phyloP scores from a whole-genome alignment of 2,113 vertebrate genomes.

The Mola mola region DNA sequence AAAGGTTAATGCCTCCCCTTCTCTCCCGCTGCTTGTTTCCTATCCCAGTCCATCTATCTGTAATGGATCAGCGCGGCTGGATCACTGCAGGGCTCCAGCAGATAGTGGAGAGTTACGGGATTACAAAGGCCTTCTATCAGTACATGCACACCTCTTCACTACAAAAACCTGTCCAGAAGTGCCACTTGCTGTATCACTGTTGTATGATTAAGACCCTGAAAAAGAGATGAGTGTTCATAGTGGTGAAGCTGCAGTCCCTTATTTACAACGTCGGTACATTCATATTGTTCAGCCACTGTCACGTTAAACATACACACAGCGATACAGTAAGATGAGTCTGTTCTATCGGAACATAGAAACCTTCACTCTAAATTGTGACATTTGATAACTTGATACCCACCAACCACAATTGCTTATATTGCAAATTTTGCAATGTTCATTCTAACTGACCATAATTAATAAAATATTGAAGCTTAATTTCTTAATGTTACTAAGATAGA shows the following conservation, averaged over 20 bases:
- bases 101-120: constrained; percentile 32
- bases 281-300: constrained; percentile 47
- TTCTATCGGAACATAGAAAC: constrained; percentile 16
- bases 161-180: constrained; percentile 6
- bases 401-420: constrained; percentile 52
- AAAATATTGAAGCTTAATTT: constrained; percentile 38
- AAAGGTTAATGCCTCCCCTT: constrained; percentile 42
- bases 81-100: constrained; percentile 8
- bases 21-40: constrained; percentile 34
- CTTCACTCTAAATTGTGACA: constrained; percentile 8
- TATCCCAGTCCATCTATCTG: constrained; percentile 44
- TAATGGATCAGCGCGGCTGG: constrained; percentile 27
- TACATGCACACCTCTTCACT: constrained; percentile 15
- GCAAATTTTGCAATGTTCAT: constrained; percentile 49
- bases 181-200: constrained; percentile 15
- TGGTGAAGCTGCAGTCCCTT: constrained; percentile 23
- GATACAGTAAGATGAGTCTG: constrained; percentile 28
- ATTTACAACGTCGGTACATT: constrained; percentile 72
- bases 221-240: constrained; percentile 48
- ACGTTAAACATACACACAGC: constrained; percentile 33
- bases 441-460: constrained; percentile 34
- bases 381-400: constrained; percentile 35
- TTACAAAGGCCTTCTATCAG: constrained; percentile 38
- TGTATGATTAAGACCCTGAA: constrained; percentile 68
- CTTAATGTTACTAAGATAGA: constrained; percentile 54